These are phyloP conservation scores for Oxyura jamaicensis DNA, from an alignment of 2,113 vertebrate species.

Conservation along the genomic window DNA sequence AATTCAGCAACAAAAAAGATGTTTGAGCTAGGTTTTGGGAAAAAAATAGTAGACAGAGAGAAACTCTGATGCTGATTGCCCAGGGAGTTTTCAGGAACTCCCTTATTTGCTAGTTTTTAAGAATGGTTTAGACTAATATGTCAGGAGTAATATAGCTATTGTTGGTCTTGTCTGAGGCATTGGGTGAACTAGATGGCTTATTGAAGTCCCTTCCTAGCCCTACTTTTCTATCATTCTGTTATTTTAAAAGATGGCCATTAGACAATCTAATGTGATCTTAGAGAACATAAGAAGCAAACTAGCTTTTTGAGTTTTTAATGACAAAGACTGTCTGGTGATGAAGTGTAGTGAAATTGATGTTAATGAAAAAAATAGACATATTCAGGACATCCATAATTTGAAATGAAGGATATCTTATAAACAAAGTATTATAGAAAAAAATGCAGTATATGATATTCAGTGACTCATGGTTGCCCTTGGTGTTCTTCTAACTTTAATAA, in stretches of 20 bases:
- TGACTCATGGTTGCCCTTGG: neutral
- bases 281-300: neutral
- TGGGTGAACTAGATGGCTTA: neutral
- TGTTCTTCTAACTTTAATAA: neutral
- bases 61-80: neutral
- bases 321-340: neutral
- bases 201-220: neutral
- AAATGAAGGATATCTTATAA: neutral
- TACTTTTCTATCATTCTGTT: neutral
- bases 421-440: neutral
- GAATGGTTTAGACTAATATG: neutral
- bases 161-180: neutral
- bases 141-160: neutral
- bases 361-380: neutral
- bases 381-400: neutral
- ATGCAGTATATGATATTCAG: neutral
- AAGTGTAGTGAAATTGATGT: neutral
- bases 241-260: neutral
- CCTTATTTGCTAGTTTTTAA: neutral
- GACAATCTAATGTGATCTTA: neutral
- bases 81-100: neutral
- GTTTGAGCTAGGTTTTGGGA: neutral
- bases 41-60: neutral
- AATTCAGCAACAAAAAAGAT: neutral
- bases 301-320: neutral